Evolutionary conservation across 2,797 vertebrate species (phyloP).

Genomic region (Danio kyathit): DNA sequence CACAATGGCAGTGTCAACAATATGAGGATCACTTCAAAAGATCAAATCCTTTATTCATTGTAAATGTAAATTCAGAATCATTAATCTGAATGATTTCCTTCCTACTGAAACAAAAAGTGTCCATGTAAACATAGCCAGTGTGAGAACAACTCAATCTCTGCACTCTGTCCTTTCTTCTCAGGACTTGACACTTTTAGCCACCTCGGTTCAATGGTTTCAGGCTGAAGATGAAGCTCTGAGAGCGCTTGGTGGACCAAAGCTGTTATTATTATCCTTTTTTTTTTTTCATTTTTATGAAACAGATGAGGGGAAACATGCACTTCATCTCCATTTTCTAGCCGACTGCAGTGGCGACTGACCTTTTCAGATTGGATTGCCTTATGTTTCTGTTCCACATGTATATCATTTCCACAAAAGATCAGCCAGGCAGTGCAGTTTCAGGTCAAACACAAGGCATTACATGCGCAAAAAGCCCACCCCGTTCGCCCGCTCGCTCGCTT

Average conservation of each 20-base stretch:
- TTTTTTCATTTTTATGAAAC: slow-evolving; percentile 23
- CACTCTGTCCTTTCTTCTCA: neutral
- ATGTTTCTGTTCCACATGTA: slow-evolving; percentile 65
- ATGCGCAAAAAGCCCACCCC: slow-evolving; percentile 40
- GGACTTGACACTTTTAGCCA: slow-evolving; percentile 4
- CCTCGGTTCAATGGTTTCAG: slow-evolving; percentile 23
- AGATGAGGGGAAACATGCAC: slow-evolving; percentile 59
- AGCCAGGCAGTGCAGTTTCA: slow-evolving; percentile 68
- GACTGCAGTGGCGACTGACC: slow-evolving; percentile 69
- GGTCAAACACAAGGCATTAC: slow-evolving; percentile 71
- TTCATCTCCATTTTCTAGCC: slow-evolving; percentile 67
- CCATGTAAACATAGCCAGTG: no score
- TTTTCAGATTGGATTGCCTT: slow-evolving; percentile 75
- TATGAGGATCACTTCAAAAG: no score
- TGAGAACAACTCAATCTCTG: no score
- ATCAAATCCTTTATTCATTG: no score
- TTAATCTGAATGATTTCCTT: no score
- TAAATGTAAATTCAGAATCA: no score
- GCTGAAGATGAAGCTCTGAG: slow-evolving; percentile 37
- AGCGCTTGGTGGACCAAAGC: neutral
- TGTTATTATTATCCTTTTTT: slow-evolving; percentile 31
- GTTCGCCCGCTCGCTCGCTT: slow-evolving; percentile 52
- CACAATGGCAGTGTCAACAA: no score
- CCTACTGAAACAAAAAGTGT: no score
- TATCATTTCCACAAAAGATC: slow-evolving; percentile 67